These are phyloP conservation scores for Drosophila quasianomalipes DNA, from an alignment of 2,888 invertebrate species.

Conservation along the genomic window DNA sequence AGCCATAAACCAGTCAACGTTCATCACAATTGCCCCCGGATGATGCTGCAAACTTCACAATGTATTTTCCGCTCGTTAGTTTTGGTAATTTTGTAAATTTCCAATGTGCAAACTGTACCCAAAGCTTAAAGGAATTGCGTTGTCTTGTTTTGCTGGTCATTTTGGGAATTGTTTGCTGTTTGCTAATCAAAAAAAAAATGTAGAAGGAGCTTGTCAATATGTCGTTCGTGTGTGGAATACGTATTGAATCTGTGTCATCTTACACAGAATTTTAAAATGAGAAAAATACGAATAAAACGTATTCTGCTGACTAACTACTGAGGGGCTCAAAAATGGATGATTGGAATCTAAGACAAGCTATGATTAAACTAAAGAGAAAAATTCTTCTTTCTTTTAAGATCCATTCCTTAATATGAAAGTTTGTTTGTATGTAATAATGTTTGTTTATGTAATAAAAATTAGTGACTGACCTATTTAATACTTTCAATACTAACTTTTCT, in stretches of 20 bases:
- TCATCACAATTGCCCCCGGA: constrained; percentile 42
- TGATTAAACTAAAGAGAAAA: background rate
- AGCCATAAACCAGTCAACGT: constrained; percentile 12
- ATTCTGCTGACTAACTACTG: background rate
- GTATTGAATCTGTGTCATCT: background rate
- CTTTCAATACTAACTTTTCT: background rate
- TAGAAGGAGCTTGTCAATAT: constrained; percentile 10
- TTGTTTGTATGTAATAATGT: background rate
- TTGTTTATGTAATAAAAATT: background rate
- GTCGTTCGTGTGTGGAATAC: constrained; percentile 22
- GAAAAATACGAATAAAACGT: background rate
- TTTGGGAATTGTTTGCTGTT: constrained; percentile 40
- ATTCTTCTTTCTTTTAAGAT: background rate
- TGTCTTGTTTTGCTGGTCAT: constrained; percentile 44
- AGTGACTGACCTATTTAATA: background rate
- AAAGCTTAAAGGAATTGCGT: background rate
- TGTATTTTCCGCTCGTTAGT: constrained; percentile 76
- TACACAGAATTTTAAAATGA: background rate
- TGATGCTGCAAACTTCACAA: constrained; percentile 71
- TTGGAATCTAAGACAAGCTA: background rate
- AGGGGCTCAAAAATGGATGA: background rate
- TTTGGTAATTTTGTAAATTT: constrained; percentile 49
- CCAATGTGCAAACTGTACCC: constrained; percentile 36
- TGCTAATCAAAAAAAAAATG: constrained; percentile 12
- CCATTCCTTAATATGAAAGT: background rate